A percentile compares a stretch with the other conserved stretches of the same genome.
phyloP scores from a whole-genome alignment of 2,888 invertebrate genomes.

The Melipona bicolor region DNA sequence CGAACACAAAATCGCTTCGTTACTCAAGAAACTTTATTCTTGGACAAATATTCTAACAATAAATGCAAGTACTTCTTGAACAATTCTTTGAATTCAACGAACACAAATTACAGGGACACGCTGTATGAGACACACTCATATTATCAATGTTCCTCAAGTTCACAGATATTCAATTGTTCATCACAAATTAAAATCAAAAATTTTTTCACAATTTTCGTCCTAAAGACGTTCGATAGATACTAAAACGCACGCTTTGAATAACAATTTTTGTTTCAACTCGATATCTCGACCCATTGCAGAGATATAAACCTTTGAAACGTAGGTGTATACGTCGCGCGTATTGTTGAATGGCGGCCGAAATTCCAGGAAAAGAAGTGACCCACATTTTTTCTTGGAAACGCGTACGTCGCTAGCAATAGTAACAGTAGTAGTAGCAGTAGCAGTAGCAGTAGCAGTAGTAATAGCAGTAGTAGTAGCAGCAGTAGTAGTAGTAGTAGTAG shows the following conservation, averaged over 20 bases:
- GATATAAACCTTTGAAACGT: background rate
- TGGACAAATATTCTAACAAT: no score
- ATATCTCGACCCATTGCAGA: background rate
- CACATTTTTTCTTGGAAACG: background rate
- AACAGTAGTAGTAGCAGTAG: background rate
- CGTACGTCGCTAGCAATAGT: background rate
- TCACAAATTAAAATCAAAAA: background rate
- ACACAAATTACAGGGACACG: no score
- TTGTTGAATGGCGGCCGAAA: conserved; percentile 1
- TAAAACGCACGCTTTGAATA: background rate
- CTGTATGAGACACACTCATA: no score
- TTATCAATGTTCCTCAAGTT: background rate
- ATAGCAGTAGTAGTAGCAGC: no score
- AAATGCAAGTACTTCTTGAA: no score
- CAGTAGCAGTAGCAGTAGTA: background rate
- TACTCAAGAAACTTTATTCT: no score
- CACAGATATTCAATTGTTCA: background rate
- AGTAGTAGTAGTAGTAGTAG: background rate
- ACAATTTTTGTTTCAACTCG: background rate
- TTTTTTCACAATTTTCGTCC: background rate
- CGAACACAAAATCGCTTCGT: no score
- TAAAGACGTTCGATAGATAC: no score
- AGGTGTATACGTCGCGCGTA: background rate
- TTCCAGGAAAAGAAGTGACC: background rate
- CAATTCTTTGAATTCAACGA: no score